Conservation (phyloP, 2,113 vertebrate species). For the Cephalopholis sonnerati region DNA sequence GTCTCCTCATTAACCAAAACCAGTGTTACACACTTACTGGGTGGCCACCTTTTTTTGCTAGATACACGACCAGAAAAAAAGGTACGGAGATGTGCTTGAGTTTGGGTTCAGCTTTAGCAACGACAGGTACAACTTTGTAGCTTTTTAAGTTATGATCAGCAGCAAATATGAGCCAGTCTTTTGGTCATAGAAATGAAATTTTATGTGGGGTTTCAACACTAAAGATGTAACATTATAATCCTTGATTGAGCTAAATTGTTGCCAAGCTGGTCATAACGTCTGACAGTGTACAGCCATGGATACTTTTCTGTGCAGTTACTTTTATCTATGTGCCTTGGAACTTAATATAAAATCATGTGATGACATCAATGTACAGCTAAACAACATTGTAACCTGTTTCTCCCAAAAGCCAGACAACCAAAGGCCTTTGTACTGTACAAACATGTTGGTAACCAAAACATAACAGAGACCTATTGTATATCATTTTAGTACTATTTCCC, state of each 20-base stretch:
- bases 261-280: conserved; percentile 13
- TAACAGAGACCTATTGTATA: conserved; percentile 28
- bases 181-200: background rate
- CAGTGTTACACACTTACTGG: background rate
- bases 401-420: conserved; percentile 50
- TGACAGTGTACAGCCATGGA: conserved; percentile 30
- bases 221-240: background rate
- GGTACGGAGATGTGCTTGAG: background rate
- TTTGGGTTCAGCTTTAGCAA: background rate
- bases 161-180: background rate
- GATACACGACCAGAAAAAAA: background rate
- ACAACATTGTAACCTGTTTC: conserved; percentile 17
- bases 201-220: background rate
- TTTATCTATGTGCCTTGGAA: conserved; percentile 69
- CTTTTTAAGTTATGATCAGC: conserved; percentile 8
- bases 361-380: conserved; percentile 36
- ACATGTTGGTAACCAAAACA: conserved; percentile 34
- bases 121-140: background rate
- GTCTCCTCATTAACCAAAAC: conserved; percentile 17
- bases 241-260: background rate
- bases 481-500: conserved; percentile 27
- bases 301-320: conserved; percentile 55
- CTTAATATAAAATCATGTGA: conserved; percentile 25
- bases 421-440: conserved; percentile 62
- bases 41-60: background rate